Conservation (phyloP, 2,797 vertebrate species). For the Rachycentron canadum region DNA sequence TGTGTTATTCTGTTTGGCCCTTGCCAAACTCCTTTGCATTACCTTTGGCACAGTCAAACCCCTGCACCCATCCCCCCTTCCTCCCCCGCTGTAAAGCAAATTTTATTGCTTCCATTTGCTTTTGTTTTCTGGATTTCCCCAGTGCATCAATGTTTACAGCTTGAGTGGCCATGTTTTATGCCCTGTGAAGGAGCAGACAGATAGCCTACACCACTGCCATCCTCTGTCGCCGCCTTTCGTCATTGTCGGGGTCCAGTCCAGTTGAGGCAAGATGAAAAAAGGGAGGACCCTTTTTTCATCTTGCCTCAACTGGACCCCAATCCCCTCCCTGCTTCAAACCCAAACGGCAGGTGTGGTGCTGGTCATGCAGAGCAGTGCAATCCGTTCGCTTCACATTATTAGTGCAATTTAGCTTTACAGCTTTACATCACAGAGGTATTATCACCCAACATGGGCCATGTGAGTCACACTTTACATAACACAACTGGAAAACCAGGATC, state of each 20-base stretch:
- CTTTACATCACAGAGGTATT: slow-evolving; percentile 27
- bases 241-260: not conserved
- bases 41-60: slow-evolving; percentile 44
- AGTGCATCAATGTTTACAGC: slow-evolving; percentile 66
- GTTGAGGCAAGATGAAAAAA: no score
- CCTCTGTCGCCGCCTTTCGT: slow-evolving; percentile 14
- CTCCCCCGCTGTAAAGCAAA: slow-evolving; percentile 9
- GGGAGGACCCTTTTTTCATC: not conserved
- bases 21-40: slow-evolving; percentile 46
- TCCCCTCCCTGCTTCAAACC: no score
- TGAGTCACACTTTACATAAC: slow-evolving; percentile 59
- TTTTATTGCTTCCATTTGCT: slow-evolving; percentile 76
- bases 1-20: slow-evolving; percentile 24
- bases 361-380: slow-evolving; percentile 19
- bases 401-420: slow-evolving; percentile 12
- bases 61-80: not conserved
- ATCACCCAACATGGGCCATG: slow-evolving; percentile 16
- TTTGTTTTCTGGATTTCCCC: slow-evolving; percentile 72
- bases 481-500: slow-evolving; percentile 11
- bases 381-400: slow-evolving; percentile 15
- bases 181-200: slow-evolving; percentile 32
- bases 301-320: not conserved
- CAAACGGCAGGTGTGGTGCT: not conserved
- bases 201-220: slow-evolving; percentile 37
- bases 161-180: slow-evolving; percentile 68